These are phyloP conservation scores for Sciurus niger DNA, from an alignment of 2,113 vertebrate species.

Conservation along the genomic window DNA sequence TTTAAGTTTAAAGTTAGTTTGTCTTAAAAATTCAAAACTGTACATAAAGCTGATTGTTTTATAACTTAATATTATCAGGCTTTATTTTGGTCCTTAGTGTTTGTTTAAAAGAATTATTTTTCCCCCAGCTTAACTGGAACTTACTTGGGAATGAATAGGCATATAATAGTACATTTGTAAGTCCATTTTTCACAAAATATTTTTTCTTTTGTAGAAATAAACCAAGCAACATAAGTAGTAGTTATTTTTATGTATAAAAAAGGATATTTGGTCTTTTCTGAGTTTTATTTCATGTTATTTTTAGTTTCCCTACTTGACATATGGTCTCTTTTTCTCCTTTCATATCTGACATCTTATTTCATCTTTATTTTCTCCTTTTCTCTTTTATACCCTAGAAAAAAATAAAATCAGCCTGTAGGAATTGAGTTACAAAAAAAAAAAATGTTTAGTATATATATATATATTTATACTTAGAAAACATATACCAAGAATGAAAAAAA, in stretches of 20 bases:
- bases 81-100: conserved; percentile 23
- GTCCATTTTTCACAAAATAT: not conserved
- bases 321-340: conserved; percentile 32
- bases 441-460: no score
- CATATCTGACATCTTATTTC: conserved; percentile 26
- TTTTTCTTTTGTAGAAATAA: conserved; percentile 56
- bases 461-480: no score
- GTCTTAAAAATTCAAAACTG: not conserved
- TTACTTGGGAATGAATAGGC: conserved; percentile 47
- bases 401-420: not conserved
- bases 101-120: not conserved
- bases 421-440: not conserved
- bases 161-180: not conserved
- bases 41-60: conserved; percentile 42
- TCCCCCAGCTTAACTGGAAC: not conserved
- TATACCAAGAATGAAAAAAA: no score
- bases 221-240: not conserved
- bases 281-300: conserved; percentile 52
- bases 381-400: not conserved
- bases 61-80: not conserved
- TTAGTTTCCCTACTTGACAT: not conserved
- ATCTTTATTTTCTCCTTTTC: conserved; percentile 52
- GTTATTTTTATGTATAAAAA: not conserved
- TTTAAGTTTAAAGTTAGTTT: conserved; percentile 52
- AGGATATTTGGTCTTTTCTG: conserved; percentile 34